A percentile compares a stretch with the other conserved stretches of the same genome.
phyloP scores from a whole-genome alignment of 2,888 invertebrate species.

The Acheta domesticus region DNA sequence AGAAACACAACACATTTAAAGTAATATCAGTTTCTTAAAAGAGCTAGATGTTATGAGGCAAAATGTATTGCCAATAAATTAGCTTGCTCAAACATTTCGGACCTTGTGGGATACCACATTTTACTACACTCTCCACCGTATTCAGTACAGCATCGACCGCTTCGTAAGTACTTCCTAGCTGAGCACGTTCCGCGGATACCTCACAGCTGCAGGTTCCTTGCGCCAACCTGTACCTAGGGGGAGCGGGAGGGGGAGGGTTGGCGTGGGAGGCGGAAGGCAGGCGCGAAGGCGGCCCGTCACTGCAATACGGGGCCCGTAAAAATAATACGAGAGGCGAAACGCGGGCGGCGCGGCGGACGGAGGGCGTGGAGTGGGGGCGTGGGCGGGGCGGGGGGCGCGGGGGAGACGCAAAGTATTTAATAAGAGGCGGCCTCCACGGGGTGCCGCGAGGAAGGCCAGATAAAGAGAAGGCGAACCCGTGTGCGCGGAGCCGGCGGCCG shows the following conservation, averaged over 20 bases:
- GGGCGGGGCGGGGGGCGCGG: neutral
- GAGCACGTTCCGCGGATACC: neutral
- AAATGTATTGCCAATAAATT: too few relatives aligned
- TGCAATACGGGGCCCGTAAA: constrained; percentile 32
- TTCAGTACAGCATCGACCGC: too few relatives aligned
- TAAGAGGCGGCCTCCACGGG: constrained; percentile 26
- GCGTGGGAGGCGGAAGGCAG: too few relatives aligned
- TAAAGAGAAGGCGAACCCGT: neutral
- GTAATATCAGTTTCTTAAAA: too few relatives aligned
- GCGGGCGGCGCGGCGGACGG: neutral
- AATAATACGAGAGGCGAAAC: constrained; percentile 29
- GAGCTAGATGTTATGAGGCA: too few relatives aligned
- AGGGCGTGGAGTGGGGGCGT: neutral
- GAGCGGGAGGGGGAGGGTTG: too few relatives aligned
- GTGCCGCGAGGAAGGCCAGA: constrained; percentile 26
- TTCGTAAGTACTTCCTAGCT: too few relatives aligned
- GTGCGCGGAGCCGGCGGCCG: neutral
- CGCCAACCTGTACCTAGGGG: neutral
- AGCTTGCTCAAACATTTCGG: too few relatives aligned
- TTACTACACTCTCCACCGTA: too few relatives aligned
- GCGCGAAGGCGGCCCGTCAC: constrained; percentile 23
- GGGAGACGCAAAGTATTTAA: constrained; percentile 32
- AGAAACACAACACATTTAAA: too few relatives aligned
- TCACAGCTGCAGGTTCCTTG: neutral
- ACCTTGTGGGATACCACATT: too few relatives aligned